These are phyloP conservation scores for Pyralis farinalis DNA, from an alignment of 2,888 invertebrate species.

Conservation along the genomic window DNA sequence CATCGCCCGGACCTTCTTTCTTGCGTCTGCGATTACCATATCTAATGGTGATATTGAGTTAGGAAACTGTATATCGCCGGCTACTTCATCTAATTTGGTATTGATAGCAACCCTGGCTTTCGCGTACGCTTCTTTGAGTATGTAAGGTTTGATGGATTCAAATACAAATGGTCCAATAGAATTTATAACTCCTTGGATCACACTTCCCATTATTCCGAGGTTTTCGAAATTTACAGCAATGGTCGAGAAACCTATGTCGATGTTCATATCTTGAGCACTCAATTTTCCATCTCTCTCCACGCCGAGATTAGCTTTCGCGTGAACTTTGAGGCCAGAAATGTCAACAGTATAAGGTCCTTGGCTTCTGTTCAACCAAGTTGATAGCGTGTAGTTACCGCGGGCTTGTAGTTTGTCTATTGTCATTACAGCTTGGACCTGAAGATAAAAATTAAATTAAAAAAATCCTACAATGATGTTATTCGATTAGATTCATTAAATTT, in stretches of 20 bases:
- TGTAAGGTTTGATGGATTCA: constrained; percentile 92
- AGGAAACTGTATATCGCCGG: constrained; percentile 86
- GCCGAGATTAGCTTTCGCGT: constrained; percentile 85
- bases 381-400: constrained; percentile 87
- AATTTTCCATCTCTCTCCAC: constrained; percentile 88
- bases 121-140: constrained; percentile 88
- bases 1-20: constrained; percentile 84
- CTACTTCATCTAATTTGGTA: constrained; percentile 84
- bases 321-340: constrained; percentile 85
- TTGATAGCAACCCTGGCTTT: constrained; percentile 88
- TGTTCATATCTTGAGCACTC: constrained; percentile 87
- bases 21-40: constrained; percentile 88
- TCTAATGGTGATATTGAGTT: constrained; percentile 93
- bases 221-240: constrained; percentile 92
- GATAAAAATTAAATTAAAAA: too few relatives aligned
- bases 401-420: constrained; percentile 86
- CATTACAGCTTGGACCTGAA: constrained; percentile 86
- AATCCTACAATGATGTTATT: too few relatives aligned
- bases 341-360: constrained; percentile 90
- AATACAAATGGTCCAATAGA: constrained; percentile 91
- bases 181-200: constrained; percentile 88
- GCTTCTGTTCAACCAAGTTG: constrained; percentile 84
- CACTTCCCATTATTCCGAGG: constrained; percentile 87
- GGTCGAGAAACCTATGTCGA: constrained; percentile 88
- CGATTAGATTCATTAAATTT: too few relatives aligned